Evolutionary conservation across 2,797 vertebrate species (phyloP).

Genomic region (Phoeniculus purpureus): DNA sequence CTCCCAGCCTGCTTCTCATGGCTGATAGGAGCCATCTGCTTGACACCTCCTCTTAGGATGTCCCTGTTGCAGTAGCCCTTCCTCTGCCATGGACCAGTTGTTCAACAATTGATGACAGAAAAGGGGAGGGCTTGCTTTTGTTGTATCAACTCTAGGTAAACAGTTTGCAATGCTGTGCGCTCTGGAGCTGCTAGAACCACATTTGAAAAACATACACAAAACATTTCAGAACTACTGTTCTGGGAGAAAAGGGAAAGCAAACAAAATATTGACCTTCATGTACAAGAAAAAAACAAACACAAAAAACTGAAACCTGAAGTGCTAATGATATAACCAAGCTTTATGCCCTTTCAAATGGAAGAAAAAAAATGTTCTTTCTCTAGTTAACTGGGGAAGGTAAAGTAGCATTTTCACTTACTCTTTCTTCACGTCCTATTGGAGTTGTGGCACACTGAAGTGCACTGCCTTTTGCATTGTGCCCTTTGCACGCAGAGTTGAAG

Average conservation of each 20-base stretch:
- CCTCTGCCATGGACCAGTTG: not conserved
- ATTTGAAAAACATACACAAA: not conserved
- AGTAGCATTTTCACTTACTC: not conserved
- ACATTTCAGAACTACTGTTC: not conserved
- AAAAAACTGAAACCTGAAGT: not conserved
- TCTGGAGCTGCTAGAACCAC: not conserved
- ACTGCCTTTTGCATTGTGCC: not conserved
- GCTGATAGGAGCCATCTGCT: not conserved
- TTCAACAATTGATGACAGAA: not conserved
- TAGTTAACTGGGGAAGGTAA: not conserved
- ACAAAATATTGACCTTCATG: not conserved
- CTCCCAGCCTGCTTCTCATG: not conserved
- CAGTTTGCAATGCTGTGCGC: not conserved
- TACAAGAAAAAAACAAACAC: fast-evolving
- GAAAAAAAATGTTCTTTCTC: not conserved
- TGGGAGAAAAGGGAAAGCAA: not conserved
- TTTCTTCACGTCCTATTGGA: not conserved
- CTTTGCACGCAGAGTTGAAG: not conserved
- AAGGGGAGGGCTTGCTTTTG: not conserved
- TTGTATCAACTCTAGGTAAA: not conserved
- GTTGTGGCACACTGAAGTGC: not conserved
- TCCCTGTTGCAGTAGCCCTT: not conserved
- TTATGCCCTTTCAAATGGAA: not conserved
- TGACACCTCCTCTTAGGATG: not conserved
- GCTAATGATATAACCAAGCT: not conserved